Evolutionary conservation across 2,888 invertebrate genomes (phyloP).

Genomic region (Chironomus riparius): DNA sequence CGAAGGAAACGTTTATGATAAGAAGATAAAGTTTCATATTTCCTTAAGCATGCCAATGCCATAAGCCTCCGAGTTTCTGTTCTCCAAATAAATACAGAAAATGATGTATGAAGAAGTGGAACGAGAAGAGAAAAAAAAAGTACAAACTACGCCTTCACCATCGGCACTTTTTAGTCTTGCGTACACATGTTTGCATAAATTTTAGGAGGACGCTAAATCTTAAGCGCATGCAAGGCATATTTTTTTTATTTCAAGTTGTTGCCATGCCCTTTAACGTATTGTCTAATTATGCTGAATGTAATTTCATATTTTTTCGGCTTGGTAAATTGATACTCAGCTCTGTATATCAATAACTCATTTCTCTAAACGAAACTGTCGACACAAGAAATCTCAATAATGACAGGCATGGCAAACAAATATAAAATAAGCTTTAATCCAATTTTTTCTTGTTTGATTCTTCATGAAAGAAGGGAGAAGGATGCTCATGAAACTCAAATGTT

Average conservation of each 20-base stretch:
- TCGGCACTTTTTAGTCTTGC: not conserved
- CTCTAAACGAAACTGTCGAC: no score
- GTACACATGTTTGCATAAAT: conserved; percentile 1
- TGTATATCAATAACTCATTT: not conserved
- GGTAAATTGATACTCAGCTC: no score
- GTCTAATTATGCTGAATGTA: not conserved
- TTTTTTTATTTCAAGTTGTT: not conserved
- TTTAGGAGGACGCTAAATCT: not conserved
- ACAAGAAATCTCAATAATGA: not conserved
- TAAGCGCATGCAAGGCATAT: not conserved
- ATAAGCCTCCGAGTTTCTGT: not conserved
- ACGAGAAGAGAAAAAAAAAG: not conserved
- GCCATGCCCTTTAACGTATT: no score
- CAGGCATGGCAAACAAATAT: conserved; percentile 9
- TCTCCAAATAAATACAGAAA: no score
- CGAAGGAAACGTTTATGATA: not conserved
- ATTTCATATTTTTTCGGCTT: not conserved
- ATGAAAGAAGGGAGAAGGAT: not conserved
- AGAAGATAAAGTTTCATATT: not conserved
- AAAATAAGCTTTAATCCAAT: not conserved
- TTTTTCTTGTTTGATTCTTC: not conserved
- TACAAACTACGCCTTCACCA: conserved; percentile 2
- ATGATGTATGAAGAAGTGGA: no score
- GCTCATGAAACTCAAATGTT: no score
- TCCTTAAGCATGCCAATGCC: not conserved